Evolutionary conservation across 2,113 vertebrate genomes (phyloP).

Genomic region (Pseudorasbora parva): DNA sequence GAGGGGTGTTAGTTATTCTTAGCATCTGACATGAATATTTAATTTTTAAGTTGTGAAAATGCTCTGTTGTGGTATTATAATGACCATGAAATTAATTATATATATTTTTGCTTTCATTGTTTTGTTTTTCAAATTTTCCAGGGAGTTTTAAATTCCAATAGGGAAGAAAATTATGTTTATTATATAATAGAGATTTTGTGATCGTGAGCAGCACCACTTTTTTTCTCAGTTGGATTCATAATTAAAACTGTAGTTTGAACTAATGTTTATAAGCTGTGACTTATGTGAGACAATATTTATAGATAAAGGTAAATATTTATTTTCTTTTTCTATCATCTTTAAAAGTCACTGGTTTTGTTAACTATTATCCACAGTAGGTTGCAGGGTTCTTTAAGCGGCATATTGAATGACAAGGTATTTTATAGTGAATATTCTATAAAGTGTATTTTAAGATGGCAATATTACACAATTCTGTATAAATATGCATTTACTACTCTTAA

Average conservation of each 20-base stretch:
- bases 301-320: background rate
- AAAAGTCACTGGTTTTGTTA: constrained; percentile 21
- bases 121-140: background rate
- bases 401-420: constrained; percentile 16
- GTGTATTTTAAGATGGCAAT: constrained; percentile 49
- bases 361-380: constrained; percentile 3
- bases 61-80: constrained; percentile 11
- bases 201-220: constrained; percentile 10
- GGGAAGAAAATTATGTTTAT: constrained; percentile 42
- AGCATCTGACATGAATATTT: background rate
- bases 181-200: constrained; percentile 21
- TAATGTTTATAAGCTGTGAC: background rate
- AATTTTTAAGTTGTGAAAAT: constrained; percentile 40
- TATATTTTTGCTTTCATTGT: background rate
- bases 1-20: background rate
- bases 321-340: background rate
- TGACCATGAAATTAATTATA: background rate
- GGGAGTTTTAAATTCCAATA: constrained; percentile 46
- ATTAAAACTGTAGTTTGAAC: constrained; percentile 50
- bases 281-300: background rate
- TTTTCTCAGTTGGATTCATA: constrained; percentile 53
- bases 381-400: constrained; percentile 1
- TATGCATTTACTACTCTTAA: constrained; percentile 32
- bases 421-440: constrained; percentile 37
- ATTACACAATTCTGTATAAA: constrained; percentile 27